These are phyloP conservation scores for Microplitis manilae DNA, from an alignment of 2,888 invertebrate genomes.

Conservation along the genomic window DNA sequence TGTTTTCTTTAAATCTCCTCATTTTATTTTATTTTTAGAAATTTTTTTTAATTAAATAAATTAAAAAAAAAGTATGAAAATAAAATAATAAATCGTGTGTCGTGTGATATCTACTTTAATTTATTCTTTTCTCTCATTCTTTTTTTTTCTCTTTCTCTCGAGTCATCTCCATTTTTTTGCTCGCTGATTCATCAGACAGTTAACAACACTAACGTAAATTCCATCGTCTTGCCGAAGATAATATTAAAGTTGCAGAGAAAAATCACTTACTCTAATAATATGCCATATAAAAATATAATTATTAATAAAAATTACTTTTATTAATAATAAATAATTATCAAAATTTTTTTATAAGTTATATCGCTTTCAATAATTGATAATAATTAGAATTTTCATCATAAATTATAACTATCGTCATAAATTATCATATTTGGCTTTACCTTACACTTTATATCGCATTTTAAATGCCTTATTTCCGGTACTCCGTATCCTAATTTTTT, in stretches of 20 bases:
- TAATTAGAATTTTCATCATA: conserved; percentile 16
- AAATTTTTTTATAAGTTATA: conserved; percentile 12
- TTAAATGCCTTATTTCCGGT: conserved; percentile 15
- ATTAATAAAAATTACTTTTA: conserved; percentile 18
- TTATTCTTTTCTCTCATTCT: conserved; percentile 41
- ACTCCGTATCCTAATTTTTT: conserved; percentile 12
- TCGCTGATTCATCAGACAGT: conserved; percentile 48
- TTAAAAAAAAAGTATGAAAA: conserved; percentile 27
- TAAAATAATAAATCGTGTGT: conserved; percentile 29
- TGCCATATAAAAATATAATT: conserved; percentile 17
- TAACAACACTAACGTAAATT: conserved; percentile 60
- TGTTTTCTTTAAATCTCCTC: not conserved
- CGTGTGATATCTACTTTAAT: conserved; percentile 26
- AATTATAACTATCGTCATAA: not conserved
- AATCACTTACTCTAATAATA: conserved; percentile 70
- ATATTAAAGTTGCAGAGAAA: conserved; percentile 46
- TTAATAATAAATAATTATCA: conserved; percentile 16
- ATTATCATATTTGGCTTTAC: conserved; percentile 5
- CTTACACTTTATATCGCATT: conserved; percentile 12
- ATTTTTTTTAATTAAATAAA: conserved; percentile 33
- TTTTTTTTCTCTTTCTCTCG: conserved; percentile 1
- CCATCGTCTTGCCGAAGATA: conserved; percentile 48
- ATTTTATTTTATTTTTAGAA: conserved; percentile 17
- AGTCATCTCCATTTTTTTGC: conserved; percentile 40
- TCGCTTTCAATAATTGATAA: conserved; percentile 23